A percentile compares a stretch with the other conserved stretches of the same genome.
phyloP scores from a whole-genome alignment of 2,888 invertebrate genomes.

The Agonopterix heracliana region DNA sequence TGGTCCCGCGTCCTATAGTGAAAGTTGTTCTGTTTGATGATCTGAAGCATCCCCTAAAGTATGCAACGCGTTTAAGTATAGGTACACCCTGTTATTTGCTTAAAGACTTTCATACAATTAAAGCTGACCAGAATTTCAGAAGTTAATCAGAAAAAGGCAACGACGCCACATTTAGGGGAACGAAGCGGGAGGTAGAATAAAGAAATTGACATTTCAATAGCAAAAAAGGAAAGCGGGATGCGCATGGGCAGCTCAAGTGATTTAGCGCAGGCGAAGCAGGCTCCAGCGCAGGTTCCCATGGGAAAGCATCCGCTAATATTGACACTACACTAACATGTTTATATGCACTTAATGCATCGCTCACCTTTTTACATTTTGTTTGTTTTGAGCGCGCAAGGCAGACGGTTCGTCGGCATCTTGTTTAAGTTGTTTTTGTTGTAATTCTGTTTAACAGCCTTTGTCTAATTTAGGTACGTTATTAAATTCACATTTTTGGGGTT shows the following conservation, averaged over 20 bases:
- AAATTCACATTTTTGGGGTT: constrained; percentile 31
- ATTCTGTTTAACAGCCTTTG: constrained; percentile 66
- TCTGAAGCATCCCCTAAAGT: too few species aligned
- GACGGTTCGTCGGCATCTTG: constrained; percentile 65
- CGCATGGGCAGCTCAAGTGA: constrained; percentile 42
- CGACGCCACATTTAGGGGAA: too few species aligned
- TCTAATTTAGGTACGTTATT: constrained; percentile 42
- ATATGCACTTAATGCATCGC: constrained; percentile 75
- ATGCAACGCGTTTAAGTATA: too few species aligned
- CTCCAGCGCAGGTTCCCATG: constrained; percentile 61
- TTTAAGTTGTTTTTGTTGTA: constrained; percentile 65
- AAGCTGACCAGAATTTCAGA: too few species aligned
- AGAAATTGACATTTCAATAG: constrained; percentile 68
- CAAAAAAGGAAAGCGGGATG: constrained; percentile 55
- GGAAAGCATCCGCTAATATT: constrained; percentile 72
- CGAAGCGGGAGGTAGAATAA: constrained; percentile 12
- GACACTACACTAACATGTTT: constrained; percentile 74
- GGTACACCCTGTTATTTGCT: too few species aligned
- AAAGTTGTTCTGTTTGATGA: too few species aligned
- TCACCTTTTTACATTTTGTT: constrained; percentile 72
- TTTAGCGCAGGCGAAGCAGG: constrained; percentile 49
- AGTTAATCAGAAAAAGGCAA: too few species aligned
- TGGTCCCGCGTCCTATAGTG: too few species aligned
- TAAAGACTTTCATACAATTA: too few species aligned
- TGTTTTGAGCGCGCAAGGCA: constrained; percentile 62